A percentile compares a stretch with the other conserved stretches of the same genome.
Evolutionary conservation across 2,797 vertebrate genomes (phyloP).

Genomic region (Taenioides sp.): DNA sequence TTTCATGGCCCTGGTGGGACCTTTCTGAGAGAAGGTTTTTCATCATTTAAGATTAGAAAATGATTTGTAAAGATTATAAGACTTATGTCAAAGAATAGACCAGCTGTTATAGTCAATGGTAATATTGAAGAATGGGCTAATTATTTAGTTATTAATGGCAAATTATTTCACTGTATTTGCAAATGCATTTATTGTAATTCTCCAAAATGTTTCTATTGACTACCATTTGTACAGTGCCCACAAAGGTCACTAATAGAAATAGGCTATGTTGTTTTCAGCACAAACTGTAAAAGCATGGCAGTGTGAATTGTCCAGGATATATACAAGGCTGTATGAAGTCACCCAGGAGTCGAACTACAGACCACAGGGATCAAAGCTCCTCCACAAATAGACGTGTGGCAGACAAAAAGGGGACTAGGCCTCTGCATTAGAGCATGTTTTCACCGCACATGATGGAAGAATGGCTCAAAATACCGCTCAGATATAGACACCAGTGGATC

Average conservation of each 20-base stretch:
- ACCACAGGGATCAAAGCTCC: conserved; percentile 42
- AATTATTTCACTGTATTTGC: not conserved
- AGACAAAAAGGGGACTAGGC: conserved; percentile 39
- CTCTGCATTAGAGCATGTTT: conserved; percentile 13
- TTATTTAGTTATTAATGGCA: not conserved
- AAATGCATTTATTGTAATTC: not conserved
- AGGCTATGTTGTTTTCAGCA: too few species aligned
- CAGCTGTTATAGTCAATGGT: not conserved
- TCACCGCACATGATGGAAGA: conserved; percentile 37
- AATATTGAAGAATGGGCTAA: not conserved
- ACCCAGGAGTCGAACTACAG: conserved; percentile 55
- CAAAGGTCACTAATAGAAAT: not conserved
- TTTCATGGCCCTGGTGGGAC: too few species aligned
- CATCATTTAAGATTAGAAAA: too few species aligned
- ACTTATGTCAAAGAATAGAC: too few species aligned
- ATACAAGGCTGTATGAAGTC: conserved; percentile 37
- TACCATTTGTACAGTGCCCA: not conserved
- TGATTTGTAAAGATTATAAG: too few species aligned
- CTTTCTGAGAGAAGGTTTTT: too few species aligned
- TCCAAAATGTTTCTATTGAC: not conserved
- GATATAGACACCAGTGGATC: conserved; percentile 41
- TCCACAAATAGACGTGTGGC: conserved; percentile 57
- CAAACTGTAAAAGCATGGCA: conserved; percentile 10
- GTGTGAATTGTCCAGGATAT: conserved; percentile 52
- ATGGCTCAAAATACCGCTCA: conserved; percentile 39